phyloP scores from a whole-genome alignment of 1,140 invertebrate genomes.

The Drosophila auraria region DNA sequence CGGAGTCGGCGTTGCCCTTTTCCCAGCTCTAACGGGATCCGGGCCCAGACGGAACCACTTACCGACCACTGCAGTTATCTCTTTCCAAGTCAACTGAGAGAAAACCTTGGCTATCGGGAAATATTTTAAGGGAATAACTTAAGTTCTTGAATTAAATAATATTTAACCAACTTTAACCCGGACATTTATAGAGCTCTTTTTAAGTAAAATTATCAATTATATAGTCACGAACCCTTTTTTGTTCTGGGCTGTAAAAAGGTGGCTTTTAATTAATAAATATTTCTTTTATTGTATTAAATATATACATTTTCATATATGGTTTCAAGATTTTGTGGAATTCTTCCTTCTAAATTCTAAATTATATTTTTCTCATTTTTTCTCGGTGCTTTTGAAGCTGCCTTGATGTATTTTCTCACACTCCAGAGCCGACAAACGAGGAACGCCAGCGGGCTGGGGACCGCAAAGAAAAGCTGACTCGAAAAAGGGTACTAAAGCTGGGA shows the following conservation, averaged over 20 bases:
- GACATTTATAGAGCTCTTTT: no score
- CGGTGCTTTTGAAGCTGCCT: slow-evolving; percentile 33
- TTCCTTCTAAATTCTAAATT: no score
- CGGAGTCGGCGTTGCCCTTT: slow-evolving; percentile 24
- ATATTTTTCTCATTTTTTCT: neutral
- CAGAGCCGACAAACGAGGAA: slow-evolving; percentile 20
- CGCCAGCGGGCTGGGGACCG: slow-evolving; percentile 33
- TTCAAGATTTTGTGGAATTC: no score
- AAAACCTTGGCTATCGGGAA: neutral
- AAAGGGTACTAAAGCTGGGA: slow-evolving; percentile 24
- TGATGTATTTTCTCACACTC: slow-evolving; percentile 73
- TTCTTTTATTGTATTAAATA: no score
- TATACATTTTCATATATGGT: no score
- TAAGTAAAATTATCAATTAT: no score
- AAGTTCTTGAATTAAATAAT: no score
- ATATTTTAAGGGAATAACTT: no score
- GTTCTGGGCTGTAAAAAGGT: no score
- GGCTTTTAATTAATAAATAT: no score
- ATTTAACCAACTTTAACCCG: no score
- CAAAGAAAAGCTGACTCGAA: slow-evolving; percentile 55
- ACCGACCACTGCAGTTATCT: slow-evolving; percentile 16
- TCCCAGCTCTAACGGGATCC: slow-evolving; percentile 44
- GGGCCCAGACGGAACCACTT: slow-evolving; percentile 41
- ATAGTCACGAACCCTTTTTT: no score
- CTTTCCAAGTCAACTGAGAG: neutral